Evolutionary conservation across 2,888 invertebrate species (phyloP).

Genomic region (Epinotia nisella): DNA sequence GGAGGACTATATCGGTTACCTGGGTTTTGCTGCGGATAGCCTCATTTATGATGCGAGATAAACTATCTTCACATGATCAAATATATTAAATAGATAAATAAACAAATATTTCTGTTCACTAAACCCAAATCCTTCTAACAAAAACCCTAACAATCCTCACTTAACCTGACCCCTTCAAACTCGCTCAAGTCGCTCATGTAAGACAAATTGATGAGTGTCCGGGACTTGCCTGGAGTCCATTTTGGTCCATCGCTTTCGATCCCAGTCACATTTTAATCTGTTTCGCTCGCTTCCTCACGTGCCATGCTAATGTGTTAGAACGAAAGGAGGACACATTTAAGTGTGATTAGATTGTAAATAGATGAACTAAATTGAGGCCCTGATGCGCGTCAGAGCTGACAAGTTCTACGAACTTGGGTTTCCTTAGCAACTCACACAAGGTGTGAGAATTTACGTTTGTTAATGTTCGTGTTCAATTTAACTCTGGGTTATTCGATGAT

Average conservation of each 20-base stretch:
- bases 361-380: background rate
- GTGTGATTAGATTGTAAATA: background rate
- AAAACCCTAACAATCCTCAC: slow-evolving; percentile 12
- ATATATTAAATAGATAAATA: background rate
- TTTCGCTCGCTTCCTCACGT: background rate
- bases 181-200: slow-evolving; percentile 7
- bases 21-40: too few species aligned
- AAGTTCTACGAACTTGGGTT: slow-evolving; percentile 22
- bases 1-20: too few species aligned
- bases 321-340: background rate
- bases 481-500: background rate
- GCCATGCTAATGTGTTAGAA: background rate
- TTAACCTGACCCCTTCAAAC: slow-evolving; percentile 12
- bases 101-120: background rate
- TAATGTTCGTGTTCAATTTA: slow-evolving; percentile 3
- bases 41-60: too few species aligned
- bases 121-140: slow-evolving; percentile 2
- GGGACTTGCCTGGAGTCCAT: background rate
- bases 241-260: slow-evolving; percentile 1
- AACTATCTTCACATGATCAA: too few species aligned
- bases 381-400: slow-evolving; percentile 1
- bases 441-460: slow-evolving; percentile 2
- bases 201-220: slow-evolving; percentile 33
- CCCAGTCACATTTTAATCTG: background rate
- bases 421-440: slow-evolving; percentile 29